Conservation (phyloP, 1,140 invertebrate species). For the fruit fly (Drosophila melanogaster) region Release_6_plus_ISO1_MT NT_037436.4:221501-222000, state of each 20-base stretch:
- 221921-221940: slow-evolving; percentile 3
- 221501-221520: slow-evolving; percentile 91
- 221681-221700: slow-evolving; percentile 92
- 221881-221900: slow-evolving; percentile 7
- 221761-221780: slow-evolving; percentile 89
- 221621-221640: slow-evolving; percentile 91
- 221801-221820: slow-evolving; percentile 89
- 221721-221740: slow-evolving; percentile 91
- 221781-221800: slow-evolving; percentile 91
- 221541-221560: too few relatives aligned
- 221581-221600: slow-evolving; percentile 89
- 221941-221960: slow-evolving; percentile 28
- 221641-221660: slow-evolving; percentile 89
- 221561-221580: not conserved
- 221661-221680: slow-evolving; percentile 88
- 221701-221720: slow-evolving; percentile 93
- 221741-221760: slow-evolving; percentile 88
- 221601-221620: slow-evolving; percentile 88
- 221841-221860: slow-evolving; percentile 87
- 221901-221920: not conserved
- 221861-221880: slow-evolving; percentile 86
- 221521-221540: slow-evolving; percentile 85
- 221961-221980: slow-evolving; percentile 91
- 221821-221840: slow-evolving; percentile 90
- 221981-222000: slow-evolving; percentile 88